Evolutionary conservation across 2,113 vertebrate genomes (phyloP), one percentile per base, ranked within the genome.

Genomic region (Gadus macrocephalus): DNA sequence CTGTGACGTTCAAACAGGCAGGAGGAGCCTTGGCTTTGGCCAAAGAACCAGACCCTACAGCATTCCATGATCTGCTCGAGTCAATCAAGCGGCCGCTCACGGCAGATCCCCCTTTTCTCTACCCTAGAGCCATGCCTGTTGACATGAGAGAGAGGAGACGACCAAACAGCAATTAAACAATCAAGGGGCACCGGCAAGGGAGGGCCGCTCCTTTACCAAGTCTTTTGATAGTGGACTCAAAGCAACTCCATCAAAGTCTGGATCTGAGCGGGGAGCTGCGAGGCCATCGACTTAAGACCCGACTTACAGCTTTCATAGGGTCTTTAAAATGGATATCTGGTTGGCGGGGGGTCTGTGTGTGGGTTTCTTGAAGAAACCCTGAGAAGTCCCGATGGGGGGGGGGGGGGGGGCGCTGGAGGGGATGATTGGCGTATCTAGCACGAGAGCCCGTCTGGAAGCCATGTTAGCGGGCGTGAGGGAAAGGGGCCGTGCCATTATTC

Each of bases 1-100:
- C 90, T 88, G 89, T 83, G 86, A 92, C 62, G 85, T 91, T 94
- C 93, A 88, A 92, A 89, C 89, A 90, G 92, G 91, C 92, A 94
- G 92, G 89, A 89, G 88, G 7, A 31, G 19, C 15, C 88, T 75
- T 85, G 83, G 62, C 69, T 74, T 63, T 67, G 27, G 55, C 61
- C 31, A 4, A 42, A 93, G 90, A 89, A 84, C 82, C 71, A 65
- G 71, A 16, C 55, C 17, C 71, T 63, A 38, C 28, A 31, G 73
- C 73, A 73, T 81, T 75, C 69, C 72, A 73, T 27, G 66, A 27
- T 22, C 67, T 62, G 65, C 70, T 69, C 59, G 7, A 72, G 69
- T 53, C 42, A 73, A 63, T 66, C 14, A 71, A 81, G 71, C 70
- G 62, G 63, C 64, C 60, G 71, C 64, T 66, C 59, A 69, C 75